phyloP scores from a whole-genome alignment of 2,797 vertebrate species.

The Echiichthys vipera region DNA sequence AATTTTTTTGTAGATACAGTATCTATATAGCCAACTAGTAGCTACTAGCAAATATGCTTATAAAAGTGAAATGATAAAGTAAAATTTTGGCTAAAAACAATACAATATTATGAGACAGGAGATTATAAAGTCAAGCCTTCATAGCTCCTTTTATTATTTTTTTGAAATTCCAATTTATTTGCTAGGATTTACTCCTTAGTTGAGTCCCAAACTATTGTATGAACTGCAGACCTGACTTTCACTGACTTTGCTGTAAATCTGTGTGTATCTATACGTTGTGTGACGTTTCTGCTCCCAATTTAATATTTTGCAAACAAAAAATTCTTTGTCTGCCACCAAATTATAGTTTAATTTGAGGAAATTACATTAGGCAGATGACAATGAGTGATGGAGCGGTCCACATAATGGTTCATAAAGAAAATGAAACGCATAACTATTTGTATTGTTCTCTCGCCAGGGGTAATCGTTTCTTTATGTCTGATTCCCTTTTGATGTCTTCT shows the following conservation, averaged over 20 bases:
- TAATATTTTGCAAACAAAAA: neutral
- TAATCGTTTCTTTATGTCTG: neutral
- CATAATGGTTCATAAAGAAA: neutral
- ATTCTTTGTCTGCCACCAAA: neutral
- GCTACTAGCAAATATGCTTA: too few species aligned
- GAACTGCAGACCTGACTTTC: neutral
- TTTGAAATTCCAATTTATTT: too few species aligned
- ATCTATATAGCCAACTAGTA: too few species aligned
- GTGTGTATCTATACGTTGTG: neutral
- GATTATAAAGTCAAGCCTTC: too few species aligned
- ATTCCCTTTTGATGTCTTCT: constrained; percentile 14
- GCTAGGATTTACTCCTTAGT: too few species aligned
- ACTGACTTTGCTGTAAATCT: neutral
- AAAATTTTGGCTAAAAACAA: too few species aligned
- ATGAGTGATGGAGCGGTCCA: neutral
- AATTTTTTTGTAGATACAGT: too few species aligned
- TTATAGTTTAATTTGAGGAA: neutral
- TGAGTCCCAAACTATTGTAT: too few species aligned
- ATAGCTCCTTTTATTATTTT: too few species aligned
- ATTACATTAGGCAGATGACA: neutral
- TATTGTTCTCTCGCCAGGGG: neutral
- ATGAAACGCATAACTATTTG: neutral
- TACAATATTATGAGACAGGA: too few species aligned
- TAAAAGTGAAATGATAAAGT: too few species aligned
- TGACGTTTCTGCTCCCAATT: neutral